Evolutionary conservation across 92 coral and sea anemone species (phyloP).

Genomic region (Umimayanthus chanpuru): DNA sequence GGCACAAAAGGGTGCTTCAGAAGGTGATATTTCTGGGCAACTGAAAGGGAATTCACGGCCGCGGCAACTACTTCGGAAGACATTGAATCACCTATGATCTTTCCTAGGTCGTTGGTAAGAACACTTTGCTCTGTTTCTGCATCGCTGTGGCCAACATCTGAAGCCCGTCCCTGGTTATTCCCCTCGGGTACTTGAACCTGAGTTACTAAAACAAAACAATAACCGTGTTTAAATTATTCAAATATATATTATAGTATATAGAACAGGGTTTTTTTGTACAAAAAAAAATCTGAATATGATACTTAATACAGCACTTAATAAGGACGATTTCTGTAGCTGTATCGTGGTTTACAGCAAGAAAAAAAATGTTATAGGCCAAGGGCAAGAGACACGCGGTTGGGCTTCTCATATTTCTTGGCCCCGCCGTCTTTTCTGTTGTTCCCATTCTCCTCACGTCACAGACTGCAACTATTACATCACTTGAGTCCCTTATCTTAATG

Average conservation of each 20-base stretch:
- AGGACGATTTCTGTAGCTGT: neutral
- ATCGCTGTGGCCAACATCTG: neutral
- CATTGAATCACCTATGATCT: constrained; percentile 22
- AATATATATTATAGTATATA: too few relatives aligned
- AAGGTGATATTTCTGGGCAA: constrained; percentile 31
- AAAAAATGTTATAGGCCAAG: too few relatives aligned
- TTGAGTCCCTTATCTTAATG: neutral
- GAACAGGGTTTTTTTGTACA: neutral
- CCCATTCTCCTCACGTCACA: neutral
- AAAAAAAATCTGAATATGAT: neutral
- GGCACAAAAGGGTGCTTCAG: constrained; percentile 25
- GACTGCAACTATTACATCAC: neutral
- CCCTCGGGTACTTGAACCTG: neutral
- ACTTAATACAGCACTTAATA: neutral
- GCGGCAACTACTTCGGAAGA: constrained; percentile 37
- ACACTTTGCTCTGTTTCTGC: neutral
- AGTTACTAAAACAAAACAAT: neutral
- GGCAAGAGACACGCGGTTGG: neutral
- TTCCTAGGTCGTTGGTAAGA: constrained; percentile 18
- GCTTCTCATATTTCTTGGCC: neutral
- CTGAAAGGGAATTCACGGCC: constrained; percentile 39
- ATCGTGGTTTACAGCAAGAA: too few relatives aligned
- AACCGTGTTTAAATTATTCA: neutral
- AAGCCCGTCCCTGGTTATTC: neutral
- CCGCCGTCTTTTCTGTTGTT: neutral